Percentiles rank a stretch among this genome's conserved stretches.
phyloP scores from a whole-genome alignment of 1,140 invertebrate genomes.

The Chionoecetes opilio region DNA sequence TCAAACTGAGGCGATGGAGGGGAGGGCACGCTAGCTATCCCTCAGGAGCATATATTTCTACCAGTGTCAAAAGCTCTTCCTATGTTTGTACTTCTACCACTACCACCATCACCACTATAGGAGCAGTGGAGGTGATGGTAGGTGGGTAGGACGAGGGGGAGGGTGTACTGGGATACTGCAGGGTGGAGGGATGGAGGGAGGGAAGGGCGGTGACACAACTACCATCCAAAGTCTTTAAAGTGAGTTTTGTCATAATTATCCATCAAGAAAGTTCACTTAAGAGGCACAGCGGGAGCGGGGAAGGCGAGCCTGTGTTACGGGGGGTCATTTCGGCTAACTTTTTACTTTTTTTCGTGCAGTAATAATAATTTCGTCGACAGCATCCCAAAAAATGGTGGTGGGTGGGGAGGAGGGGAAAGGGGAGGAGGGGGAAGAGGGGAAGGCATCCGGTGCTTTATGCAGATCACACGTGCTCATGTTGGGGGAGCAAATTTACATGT shows the following conservation, averaged over 20 bases:
- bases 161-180: neutral
- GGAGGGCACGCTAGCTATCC: neutral
- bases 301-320: neutral
- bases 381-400: neutral
- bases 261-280: slow-evolving; percentile 1
- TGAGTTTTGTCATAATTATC: slow-evolving; percentile 16
- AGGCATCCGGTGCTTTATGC: slow-evolving; percentile 43
- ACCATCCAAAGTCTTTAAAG: neutral
- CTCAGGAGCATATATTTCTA: neutral
- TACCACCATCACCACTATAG: neutral
- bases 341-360: slow-evolving; percentile 27
- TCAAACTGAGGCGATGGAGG: neutral
- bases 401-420: neutral
- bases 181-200: neutral
- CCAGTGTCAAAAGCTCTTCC: neutral
- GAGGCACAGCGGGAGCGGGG: neutral
- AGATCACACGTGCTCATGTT: slow-evolving; percentile 54
- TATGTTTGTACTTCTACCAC: neutral
- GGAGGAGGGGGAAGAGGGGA: slow-evolving; percentile 6
- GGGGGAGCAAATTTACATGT: slow-evolving; percentile 62
- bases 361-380: slow-evolving; percentile 29
- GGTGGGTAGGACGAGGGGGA: neutral
- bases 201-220: neutral
- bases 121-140: neutral
- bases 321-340: slow-evolving; percentile 13